Evolutionary conservation across 1,140 invertebrate species (phyloP), one percentile per base, ranked within the genome.

Genomic region (Megalonaias nervosa): DNA sequence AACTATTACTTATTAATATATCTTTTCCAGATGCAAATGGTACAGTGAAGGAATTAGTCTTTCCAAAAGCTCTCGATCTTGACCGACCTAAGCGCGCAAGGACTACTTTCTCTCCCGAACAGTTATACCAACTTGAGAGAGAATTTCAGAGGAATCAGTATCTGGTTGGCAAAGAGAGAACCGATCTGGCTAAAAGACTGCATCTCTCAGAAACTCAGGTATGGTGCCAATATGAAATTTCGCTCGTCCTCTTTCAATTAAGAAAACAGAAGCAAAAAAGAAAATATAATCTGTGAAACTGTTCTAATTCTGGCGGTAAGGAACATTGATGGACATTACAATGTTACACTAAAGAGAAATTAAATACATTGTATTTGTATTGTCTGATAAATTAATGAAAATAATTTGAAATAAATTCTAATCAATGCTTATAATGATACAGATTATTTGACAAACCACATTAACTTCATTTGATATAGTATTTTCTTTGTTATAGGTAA

Each of bases 101-200:
- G 48, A 99, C 97, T 0, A 98, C 98, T 74, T 99, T 98, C 91
- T 98, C 97, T 0, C 95, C 96, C 0, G 96, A 98, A 84, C 97
- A 99, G 90, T 89, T 99, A 71, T 96, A 97, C 86, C 92, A 95
- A 77, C 91, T 98, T 26, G 97, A 99, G 87, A 94, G 94, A 0
- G 97, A 98, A 91, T 99, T 98, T 83, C 95, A 97, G 77, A 89
- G 95, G 21, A 97, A 98, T 85, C 97, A 98, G 88, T 98, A 99
- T 90, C 97, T 99, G 96, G 97, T 97, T 6, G 97, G 97, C 0
- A 96, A 96, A 0, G 97, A 98, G 89, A 91, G 97, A 80, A 92
- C 97, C 0, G 97, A 97, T 85, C 92, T 99, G 60, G 97, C 97
- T 0, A 95, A 96, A 84, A 94, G 95, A 0, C 92, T 99, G 1